Conservation (phyloP, 2,797 vertebrate genomes). For the Crocodylus rhombifer region DNA sequence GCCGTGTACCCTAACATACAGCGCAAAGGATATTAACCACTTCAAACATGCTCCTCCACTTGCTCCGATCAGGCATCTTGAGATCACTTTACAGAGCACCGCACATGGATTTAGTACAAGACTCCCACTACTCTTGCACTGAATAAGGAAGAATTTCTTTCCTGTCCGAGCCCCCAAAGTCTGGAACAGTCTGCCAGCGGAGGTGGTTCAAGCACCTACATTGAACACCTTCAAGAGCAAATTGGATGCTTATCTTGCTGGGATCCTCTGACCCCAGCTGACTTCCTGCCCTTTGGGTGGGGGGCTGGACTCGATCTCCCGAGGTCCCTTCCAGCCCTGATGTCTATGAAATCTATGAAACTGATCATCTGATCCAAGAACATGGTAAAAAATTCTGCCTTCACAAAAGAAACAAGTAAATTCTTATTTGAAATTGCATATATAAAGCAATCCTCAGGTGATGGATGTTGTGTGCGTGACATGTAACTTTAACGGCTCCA, state of each 20-base stretch:
- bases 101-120: not conserved
- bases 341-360: not conserved
- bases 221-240: too few species aligned
- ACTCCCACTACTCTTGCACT: not conserved
- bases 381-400: not conserved
- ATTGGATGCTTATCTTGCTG: too few species aligned
- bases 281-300: too few species aligned
- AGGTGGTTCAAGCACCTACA: too few species aligned
- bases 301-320: too few species aligned
- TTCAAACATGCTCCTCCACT: fast-evolving
- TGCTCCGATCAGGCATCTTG: not conserved
- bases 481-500: constrained; percentile 12
- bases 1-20: not conserved
- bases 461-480: not conserved
- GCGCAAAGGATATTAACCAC: not conserved
- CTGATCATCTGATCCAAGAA: not conserved
- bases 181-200: too few species aligned
- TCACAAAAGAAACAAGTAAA: not conserved
- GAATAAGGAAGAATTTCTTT: not conserved
- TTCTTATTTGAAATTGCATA: not conserved
- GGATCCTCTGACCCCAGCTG: too few species aligned
- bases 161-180: too few species aligned
- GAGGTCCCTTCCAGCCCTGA: too few species aligned
- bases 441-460: not conserved
- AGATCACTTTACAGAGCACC: fast-evolving